phyloP scores from a whole-genome alignment of 2,113 vertebrate genomes.

The Pteropus alecto region DNA sequence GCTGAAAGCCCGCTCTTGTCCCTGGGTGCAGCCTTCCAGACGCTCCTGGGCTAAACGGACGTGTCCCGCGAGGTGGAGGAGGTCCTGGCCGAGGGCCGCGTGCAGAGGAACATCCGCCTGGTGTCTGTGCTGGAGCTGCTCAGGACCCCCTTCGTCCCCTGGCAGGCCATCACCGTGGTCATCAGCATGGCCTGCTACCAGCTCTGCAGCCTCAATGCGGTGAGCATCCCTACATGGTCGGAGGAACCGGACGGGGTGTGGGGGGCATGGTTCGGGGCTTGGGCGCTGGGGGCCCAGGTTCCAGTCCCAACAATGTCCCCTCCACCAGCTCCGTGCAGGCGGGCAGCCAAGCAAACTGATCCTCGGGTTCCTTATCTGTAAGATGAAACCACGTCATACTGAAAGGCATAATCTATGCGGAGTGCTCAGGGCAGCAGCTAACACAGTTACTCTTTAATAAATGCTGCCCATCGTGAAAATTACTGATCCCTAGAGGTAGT shows the following conservation, averaged over 20 bases:
- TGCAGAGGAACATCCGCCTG: constrained; percentile 83
- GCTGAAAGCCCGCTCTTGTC: neutral
- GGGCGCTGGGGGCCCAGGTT: fast-evolving
- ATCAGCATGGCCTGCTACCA: constrained; percentile 96
- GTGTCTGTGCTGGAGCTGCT: constrained; percentile 87
- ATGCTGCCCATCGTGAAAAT: neutral
- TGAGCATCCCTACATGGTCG: constrained; percentile 74
- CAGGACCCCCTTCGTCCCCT: constrained; percentile 81
- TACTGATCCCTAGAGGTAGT: neutral
- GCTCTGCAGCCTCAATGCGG: constrained; percentile 95
- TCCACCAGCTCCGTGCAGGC: neutral
- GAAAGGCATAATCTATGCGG: fast-evolving
- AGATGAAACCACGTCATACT: neutral
- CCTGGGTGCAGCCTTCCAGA: constrained; percentile 88
- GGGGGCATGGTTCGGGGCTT: fast-evolving
- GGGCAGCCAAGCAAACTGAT: neutral
- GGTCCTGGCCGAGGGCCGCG: constrained; percentile 85
- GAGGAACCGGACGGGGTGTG: fast-evolving
- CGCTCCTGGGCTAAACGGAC: constrained; percentile 90
- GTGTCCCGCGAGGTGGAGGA: constrained; percentile 91
- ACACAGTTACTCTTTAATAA: neutral
- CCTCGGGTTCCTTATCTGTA: neutral
- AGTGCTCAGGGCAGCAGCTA: neutral
- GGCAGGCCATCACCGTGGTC: constrained; percentile 91
- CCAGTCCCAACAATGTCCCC: neutral